Base-by-base conservation (phyloP, 2,113 vertebrate genomes). In the Capreolus pygargus region DNA sequence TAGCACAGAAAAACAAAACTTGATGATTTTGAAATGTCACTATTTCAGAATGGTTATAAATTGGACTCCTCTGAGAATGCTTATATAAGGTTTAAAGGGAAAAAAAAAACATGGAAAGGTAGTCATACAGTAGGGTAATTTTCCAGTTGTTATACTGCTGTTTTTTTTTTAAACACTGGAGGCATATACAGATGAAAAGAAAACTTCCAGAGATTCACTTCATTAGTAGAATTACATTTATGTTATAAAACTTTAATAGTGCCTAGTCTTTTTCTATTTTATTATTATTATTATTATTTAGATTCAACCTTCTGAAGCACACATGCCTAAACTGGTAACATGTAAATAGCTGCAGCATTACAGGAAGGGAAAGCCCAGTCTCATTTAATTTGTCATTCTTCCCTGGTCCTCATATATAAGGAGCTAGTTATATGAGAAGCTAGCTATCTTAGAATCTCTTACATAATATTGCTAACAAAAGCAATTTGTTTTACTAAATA, bases 1-100 rank as follows among this genome's bases (percentile, higher is more conserved):
- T 67, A 97, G 25, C 83, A 84, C 67, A 95, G 36, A 43, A 74
- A 50, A 96, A 90, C 28, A 98, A 97, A 98, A 61, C 57, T 97
- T 60, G 82, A 50, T 87, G 2, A 91, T 90, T 95, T 98, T 95
- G 50, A 98, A 98, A 98, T 85, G 25, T 70, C n/a, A 30, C 61
- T 96, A 47, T 95, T 82, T 47, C 28, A 67, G 88, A 97, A 89
- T 85, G 96, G 60, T 61, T 91, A 91, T 87, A 87, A 97, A 91
- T 95, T 91, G 60, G 78, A 86, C 10, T 93, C 16, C 12, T 95
- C 57, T 74, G 39, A 76, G 90, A 97, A 79, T 92, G 7, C 0
- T 27, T 45, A 86, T 28, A 11, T 1, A 82, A 89, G 10, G 4
- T 54, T 86, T 67, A 60, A 27, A 25, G 16, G 0, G 0, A 67